Conservation (phyloP, 92 coral and sea anemone species). For the Paragorgia papillata region DNA sequence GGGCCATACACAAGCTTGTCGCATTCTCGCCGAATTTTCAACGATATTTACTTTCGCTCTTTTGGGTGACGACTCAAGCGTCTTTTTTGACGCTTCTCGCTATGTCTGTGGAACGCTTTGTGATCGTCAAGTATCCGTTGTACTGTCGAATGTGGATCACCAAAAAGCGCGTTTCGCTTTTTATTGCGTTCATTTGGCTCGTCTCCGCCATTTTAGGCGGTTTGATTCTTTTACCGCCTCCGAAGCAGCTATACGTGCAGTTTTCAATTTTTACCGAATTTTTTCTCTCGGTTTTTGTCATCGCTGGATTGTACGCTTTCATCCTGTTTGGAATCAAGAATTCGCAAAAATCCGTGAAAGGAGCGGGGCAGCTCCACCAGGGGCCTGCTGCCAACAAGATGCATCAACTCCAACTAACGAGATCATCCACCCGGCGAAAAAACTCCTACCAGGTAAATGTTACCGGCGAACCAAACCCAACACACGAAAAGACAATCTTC, state of each 20-base stretch:
- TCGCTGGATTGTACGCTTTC: slow-evolving; percentile 20
- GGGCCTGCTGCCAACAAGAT: not conserved
- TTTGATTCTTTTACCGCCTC: slow-evolving; percentile 8
- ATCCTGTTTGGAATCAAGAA: slow-evolving; percentile 11
- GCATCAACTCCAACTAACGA: not conserved
- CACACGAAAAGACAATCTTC: not conserved
- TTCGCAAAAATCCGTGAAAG: slow-evolving; percentile 5
- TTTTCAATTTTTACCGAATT: slow-evolving; percentile 36
- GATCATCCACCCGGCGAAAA: not conserved
- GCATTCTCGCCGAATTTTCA: not conserved
- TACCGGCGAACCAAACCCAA: not conserved
- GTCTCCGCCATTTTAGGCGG: slow-evolving; percentile 26
- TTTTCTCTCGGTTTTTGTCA: slow-evolving; percentile 32
- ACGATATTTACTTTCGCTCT: slow-evolving; percentile 9
- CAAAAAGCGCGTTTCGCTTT: slow-evolving; percentile 31
- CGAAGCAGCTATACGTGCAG: slow-evolving; percentile 25
- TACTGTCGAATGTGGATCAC: slow-evolving; percentile 37
- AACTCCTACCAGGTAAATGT: slow-evolving; percentile 1
- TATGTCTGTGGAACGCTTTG: slow-evolving; percentile 34
- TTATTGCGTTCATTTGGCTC: slow-evolving; percentile 22
- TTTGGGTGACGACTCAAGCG: slow-evolving; percentile 24
- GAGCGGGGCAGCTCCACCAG: slow-evolving; percentile 20
- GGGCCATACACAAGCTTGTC: not conserved
- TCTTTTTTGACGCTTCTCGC: slow-evolving; percentile 30
- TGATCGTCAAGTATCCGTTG: slow-evolving; percentile 30